Conservation (phyloP, 2,113 vertebrate species). For the Hystrix cristata region DNA sequence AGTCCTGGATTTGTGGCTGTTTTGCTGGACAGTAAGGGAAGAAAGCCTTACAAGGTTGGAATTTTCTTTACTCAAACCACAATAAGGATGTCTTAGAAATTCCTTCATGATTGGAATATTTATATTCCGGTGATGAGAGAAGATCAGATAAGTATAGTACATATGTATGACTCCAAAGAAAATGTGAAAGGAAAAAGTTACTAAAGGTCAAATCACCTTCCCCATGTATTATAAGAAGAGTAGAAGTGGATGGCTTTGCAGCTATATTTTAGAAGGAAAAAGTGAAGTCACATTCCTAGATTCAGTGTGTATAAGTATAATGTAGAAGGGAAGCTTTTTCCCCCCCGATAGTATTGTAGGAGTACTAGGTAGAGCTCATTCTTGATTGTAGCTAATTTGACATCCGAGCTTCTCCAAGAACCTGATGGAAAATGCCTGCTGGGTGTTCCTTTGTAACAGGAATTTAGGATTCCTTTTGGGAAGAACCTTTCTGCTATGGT, state of each 20-base stretch:
- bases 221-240: conserved; percentile 30
- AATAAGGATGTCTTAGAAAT: conserved; percentile 57
- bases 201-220: conserved; percentile 25
- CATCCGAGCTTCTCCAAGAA: conserved; percentile 32
- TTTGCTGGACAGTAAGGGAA: conserved; percentile 47
- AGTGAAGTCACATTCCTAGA: conserved; percentile 9
- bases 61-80: conserved; percentile 64
- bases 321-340: neutral
- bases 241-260: neutral
- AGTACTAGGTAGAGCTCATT: neutral
- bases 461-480: neutral
- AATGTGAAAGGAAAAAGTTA: conserved; percentile 67
- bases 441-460: conserved; percentile 5
- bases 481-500: neutral
- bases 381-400: conserved; percentile 9
- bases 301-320: neutral
- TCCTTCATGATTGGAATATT: conserved; percentile 66
- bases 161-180: conserved; percentile 56
- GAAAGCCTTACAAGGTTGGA: conserved; percentile 17
- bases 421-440: neutral
- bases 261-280: neutral
- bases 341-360: neutral
- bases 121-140: conserved; percentile 73
- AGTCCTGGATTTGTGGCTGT: conserved; percentile 30
- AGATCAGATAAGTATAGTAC: conserved; percentile 68